Evolutionary conservation across 1,140 invertebrate species (phyloP).

Genomic region (Oncopeltus fasciatus): DNA sequence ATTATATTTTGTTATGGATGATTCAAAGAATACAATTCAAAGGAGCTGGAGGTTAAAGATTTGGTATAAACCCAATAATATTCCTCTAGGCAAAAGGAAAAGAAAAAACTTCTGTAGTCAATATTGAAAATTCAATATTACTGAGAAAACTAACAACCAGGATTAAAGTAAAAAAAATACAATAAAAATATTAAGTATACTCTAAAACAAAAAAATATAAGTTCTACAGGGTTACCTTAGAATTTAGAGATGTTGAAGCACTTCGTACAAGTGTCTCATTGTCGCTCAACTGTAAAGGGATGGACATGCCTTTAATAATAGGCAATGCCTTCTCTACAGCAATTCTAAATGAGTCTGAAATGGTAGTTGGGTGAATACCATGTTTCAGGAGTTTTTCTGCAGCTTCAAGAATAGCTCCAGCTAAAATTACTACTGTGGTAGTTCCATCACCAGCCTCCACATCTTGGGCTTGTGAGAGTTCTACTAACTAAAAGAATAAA

Average conservation of each 20-base stretch:
- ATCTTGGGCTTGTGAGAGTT: conserved; percentile 96
- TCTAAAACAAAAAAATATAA: too few relatives aligned
- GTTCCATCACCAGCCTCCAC: conserved; percentile 99
- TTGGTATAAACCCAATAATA: too few relatives aligned
- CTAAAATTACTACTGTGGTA: conserved; percentile 91
- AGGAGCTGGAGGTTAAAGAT: too few relatives aligned
- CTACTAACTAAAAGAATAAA: conserved; percentile 60
- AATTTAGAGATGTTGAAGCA: conserved; percentile 94
- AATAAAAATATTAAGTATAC: too few relatives aligned
- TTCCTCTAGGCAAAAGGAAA: too few relatives aligned
- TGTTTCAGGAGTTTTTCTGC: conserved; percentile 82
- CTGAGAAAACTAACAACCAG: too few relatives aligned
- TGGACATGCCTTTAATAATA: conserved; percentile 75
- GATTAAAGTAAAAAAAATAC: too few relatives aligned
- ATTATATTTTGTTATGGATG: too few relatives aligned
- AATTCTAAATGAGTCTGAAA: conserved; percentile 91
- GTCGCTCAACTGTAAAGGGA: conserved; percentile 74
- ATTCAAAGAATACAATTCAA: too few relatives aligned
- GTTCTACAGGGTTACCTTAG: too few relatives aligned
- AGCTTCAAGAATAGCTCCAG: conserved; percentile 87
- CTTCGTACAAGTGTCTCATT: conserved; percentile 79
- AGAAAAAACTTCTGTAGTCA: too few relatives aligned
- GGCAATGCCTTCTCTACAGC: conserved; percentile 73
- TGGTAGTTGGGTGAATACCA: conserved; percentile 94
- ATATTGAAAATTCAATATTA: too few relatives aligned